These are phyloP conservation scores for Cacoxenus indagator DNA, from an alignment of 2,888 invertebrate species.

Conservation along the genomic window DNA sequence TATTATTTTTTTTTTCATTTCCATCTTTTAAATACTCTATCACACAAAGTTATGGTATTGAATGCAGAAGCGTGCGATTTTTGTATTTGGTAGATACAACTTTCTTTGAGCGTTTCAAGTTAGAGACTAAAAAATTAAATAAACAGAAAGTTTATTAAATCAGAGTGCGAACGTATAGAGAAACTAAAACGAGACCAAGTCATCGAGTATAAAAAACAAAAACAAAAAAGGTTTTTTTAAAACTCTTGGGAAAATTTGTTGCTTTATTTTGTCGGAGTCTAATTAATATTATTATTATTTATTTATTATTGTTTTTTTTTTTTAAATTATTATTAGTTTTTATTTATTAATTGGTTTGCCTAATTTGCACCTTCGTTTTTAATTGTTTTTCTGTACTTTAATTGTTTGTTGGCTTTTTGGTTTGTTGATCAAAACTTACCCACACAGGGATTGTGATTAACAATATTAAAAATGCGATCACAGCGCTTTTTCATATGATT, in stretches of 20 bases:
- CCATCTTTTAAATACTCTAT: background rate
- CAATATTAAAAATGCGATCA: constrained; percentile 88
- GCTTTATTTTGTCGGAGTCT: constrained; percentile 33
- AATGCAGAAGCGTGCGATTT: constrained; percentile 70
- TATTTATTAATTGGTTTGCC: constrained; percentile 32
- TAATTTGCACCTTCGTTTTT: constrained; percentile 21
- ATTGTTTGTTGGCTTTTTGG: constrained; percentile 22
- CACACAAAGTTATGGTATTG: constrained; percentile 38
- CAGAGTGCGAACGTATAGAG: constrained; percentile 21
- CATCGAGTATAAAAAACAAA: background rate
- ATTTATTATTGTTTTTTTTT: constrained; percentile 36
- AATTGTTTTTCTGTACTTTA: constrained; percentile 34
- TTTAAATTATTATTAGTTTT: constrained; percentile 29
- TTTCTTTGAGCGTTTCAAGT: constrained; percentile 54
- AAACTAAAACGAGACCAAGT: constrained; percentile 20
- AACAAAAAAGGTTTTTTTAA: background rate
- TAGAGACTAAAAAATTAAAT: constrained; percentile 34
- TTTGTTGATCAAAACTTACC: constrained; percentile 77
- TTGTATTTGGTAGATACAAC: constrained; percentile 43
- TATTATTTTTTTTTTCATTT: constrained; percentile 27
- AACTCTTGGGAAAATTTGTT: constrained; percentile 23
- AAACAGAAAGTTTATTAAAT: constrained; percentile 28
- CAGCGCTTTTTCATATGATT: constrained; percentile 90
- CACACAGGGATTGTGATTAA: constrained; percentile 94
- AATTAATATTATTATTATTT: constrained; percentile 28